Evolutionary conservation across 2,113 vertebrate genomes (phyloP).

Genomic region (Paratilapia polleni): DNA sequence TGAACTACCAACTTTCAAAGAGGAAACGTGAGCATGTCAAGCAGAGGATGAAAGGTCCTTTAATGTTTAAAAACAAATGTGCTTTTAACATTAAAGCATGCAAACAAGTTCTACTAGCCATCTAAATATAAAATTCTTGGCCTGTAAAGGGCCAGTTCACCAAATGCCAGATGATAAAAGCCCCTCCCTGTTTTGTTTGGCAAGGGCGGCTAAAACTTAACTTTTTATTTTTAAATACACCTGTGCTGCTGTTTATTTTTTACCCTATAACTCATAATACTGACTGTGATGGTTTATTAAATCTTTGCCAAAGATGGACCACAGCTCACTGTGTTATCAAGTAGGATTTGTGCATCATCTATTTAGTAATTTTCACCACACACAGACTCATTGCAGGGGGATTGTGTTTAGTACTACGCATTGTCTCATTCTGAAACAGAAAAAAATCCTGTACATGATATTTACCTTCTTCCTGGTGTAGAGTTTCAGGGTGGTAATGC

Average conservation of each 20-base stretch:
- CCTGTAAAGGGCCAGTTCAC: background rate
- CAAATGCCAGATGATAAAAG: background rate
- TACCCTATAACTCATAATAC: background rate
- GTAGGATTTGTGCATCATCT: background rate
- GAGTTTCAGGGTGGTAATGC: constrained; percentile 91
- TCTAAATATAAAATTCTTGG: too few relatives aligned
- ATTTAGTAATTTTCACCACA: background rate
- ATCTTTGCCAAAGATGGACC: fast-evolving
- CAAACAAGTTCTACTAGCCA: too few relatives aligned
- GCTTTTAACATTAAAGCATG: too few relatives aligned
- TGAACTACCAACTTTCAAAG: background rate
- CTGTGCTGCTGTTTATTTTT: background rate
- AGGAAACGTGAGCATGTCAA: background rate
- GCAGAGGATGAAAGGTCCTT: background rate
- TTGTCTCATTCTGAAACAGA: background rate
- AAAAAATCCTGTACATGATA: background rate
- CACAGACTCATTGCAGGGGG: background rate
- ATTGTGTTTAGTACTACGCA: background rate
- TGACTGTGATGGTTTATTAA: background rate
- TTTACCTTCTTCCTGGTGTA: constrained; percentile 95
- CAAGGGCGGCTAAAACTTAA: too few relatives aligned
- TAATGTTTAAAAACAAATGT: too few relatives aligned
- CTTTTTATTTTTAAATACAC: background rate
- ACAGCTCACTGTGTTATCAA: background rate
- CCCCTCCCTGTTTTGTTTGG: too few relatives aligned